These are phyloP conservation scores for Dexiosoma caninum DNA, from an alignment of 2,888 invertebrate genomes.

Conservation along the genomic window DNA sequence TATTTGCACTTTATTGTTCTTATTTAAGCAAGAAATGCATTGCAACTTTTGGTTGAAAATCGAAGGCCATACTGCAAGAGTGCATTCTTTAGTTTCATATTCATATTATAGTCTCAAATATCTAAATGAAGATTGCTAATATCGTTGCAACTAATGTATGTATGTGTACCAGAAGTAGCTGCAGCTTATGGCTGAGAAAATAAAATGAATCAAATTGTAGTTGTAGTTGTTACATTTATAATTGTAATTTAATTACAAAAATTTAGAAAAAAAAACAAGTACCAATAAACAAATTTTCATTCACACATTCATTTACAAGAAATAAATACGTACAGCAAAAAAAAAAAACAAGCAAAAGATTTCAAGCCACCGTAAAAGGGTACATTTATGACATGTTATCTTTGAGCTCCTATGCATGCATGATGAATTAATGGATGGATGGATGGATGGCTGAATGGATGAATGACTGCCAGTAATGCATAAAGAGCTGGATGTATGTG, in stretches of 20 bases:
- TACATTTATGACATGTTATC: conserved; percentile 46
- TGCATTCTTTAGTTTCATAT: not conserved
- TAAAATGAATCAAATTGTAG: conserved; percentile 34
- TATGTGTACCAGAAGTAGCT: not conserved
- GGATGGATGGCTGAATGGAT: conserved; percentile 9
- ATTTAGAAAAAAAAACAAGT: not conserved
- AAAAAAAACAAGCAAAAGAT: conserved; percentile 19
- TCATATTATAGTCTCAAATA: no score
- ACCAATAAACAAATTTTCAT: conserved; percentile 22
- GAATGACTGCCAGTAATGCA: not conserved
- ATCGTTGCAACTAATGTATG: not conserved
- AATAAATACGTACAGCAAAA: conserved; percentile 9
- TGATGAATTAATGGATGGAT: conserved; percentile 38
- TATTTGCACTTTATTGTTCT: no score
- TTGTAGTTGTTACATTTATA: conserved; percentile 1
- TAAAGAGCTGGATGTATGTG: conserved; percentile 7
- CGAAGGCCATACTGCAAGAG: no score
- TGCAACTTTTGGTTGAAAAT: no score
- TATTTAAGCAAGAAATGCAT: no score
- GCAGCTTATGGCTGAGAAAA: conserved; percentile 55
- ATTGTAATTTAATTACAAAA: conserved; percentile 55
- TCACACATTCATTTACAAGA: conserved; percentile 40
- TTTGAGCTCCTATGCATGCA: conserved; percentile 27
- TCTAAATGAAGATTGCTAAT: not conserved
- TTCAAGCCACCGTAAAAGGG: conserved; percentile 27